Evolutionary conservation across 1,140 invertebrate species (phyloP).

Genomic region (Anoplolepis gracilipes): DNA sequence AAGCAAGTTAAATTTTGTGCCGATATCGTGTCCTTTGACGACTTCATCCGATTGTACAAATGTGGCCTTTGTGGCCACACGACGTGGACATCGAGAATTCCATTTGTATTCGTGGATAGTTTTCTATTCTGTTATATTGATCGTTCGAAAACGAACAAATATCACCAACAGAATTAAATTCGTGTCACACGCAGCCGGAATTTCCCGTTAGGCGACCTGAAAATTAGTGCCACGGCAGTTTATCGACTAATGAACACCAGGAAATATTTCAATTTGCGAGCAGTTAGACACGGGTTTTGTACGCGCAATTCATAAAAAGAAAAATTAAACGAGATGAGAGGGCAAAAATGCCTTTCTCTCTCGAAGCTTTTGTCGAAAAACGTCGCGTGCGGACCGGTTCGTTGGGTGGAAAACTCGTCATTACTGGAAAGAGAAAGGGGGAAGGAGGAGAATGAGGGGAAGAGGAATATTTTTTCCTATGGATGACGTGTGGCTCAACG

Average conservation of each 20-base stretch:
- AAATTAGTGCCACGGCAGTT: conserved; percentile 52
- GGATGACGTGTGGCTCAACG: conserved; percentile 73
- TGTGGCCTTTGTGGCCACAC: conserved; percentile 18
- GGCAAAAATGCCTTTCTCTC: conserved; percentile 11
- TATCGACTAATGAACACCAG: conserved; percentile 58
- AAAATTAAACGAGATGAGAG: conserved; percentile 44
- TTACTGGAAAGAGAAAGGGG: not conserved
- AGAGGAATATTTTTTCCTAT: conserved; percentile 68
- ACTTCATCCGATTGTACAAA: conserved; percentile 13
- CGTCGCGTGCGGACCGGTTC: not conserved
- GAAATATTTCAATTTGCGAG: conserved; percentile 56
- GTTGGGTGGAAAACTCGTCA: conserved; percentile 24
- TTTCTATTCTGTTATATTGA: conserved; percentile 40
- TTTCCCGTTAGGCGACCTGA: conserved; percentile 47
- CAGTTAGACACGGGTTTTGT: conserved; percentile 25
- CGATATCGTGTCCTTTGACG: not conserved
- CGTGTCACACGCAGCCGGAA: conserved; percentile 54
- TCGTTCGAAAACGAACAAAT: conserved; percentile 37
- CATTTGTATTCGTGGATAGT: conserved; percentile 54
- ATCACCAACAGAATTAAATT: conserved; percentile 56
- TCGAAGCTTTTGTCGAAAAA: conserved; percentile 8
- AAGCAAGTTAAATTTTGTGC: not conserved
- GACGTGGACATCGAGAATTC: not conserved
- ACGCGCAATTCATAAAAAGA: conserved; percentile 45
- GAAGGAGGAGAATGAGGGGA: no score